Conservation (phyloP, 2,888 invertebrate species). For the Prionchulus punctatus region DNA sequence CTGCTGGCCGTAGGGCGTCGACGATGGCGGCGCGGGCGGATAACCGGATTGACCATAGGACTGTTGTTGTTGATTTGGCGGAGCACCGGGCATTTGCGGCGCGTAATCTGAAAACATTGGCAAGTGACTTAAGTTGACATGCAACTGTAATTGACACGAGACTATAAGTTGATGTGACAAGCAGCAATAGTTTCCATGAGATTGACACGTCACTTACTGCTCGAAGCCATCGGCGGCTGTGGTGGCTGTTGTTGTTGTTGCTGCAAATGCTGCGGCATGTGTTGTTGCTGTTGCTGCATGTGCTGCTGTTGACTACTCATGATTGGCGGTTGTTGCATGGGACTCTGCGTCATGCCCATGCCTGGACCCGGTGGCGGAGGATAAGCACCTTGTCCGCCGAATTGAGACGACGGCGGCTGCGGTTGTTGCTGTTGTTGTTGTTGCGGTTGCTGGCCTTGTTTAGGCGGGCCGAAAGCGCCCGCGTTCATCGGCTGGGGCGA, state of each 20-base stretch:
- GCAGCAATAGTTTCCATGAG: too few species aligned
- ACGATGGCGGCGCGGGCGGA: neutral
- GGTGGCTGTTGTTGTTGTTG: slow-evolving; percentile 10
- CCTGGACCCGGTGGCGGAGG: neutral
- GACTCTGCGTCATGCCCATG: too few species aligned
- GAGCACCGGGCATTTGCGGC: too few species aligned
- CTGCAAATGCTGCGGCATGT: too few species aligned
- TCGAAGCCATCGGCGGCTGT: slow-evolving; percentile 7
- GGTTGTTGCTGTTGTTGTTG: slow-evolving; percentile 11
- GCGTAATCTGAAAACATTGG: too few species aligned
- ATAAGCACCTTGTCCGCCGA: neutral
- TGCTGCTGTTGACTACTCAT: neutral
- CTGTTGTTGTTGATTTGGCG: neutral
- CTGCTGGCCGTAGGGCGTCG: neutral
- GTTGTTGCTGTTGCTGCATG: too few species aligned
- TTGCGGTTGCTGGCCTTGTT: neutral
- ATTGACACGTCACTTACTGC: neutral
- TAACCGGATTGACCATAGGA: neutral
- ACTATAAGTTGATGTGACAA: neutral
- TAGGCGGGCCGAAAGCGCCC: neutral
- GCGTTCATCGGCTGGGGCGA: neutral
- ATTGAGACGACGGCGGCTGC: slow-evolving; percentile 6
- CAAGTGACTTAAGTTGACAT: too few species aligned
- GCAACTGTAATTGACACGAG: neutral
- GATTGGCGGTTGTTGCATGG: too few species aligned